phyloP scores from a whole-genome alignment of 2,888 invertebrate genomes.

The Pseudococcus viburni region DNA sequence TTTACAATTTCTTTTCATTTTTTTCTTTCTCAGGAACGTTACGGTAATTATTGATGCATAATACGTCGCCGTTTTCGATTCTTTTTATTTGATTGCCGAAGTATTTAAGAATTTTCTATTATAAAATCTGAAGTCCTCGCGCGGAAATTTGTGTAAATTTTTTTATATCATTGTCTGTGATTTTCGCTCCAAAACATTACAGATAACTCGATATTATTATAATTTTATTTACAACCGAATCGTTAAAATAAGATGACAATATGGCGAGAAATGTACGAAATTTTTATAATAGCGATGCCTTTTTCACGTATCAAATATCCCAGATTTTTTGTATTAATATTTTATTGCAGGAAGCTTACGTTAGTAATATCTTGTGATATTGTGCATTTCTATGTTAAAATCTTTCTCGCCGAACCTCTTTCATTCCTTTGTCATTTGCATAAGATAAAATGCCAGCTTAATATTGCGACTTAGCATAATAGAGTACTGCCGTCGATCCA shows the following conservation, averaged over 20 bases:
- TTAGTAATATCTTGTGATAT: background rate
- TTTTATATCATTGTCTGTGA: conserved; percentile 40
- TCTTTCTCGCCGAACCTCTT: background rate
- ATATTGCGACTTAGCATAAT: background rate
- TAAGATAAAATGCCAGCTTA: background rate
- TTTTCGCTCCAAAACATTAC: conserved; percentile 12
- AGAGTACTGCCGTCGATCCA: background rate
- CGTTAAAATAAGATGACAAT: background rate
- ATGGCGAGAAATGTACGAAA: background rate
- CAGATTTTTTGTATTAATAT: background rate
- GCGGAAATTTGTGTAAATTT: background rate
- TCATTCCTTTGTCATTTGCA: background rate
- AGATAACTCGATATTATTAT: conserved; percentile 21
- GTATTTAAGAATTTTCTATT: background rate
- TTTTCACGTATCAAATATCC: background rate
- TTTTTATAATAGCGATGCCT: background rate
- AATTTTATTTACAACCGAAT: background rate
- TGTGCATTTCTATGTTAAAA: conserved; percentile 6
- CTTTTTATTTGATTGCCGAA: background rate
- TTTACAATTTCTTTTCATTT: conserved; percentile 49
- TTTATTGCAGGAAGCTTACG: background rate
- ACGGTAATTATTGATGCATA: conserved; percentile 68
- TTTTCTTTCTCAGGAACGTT: conserved; percentile 68
- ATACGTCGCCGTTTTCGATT: background rate
- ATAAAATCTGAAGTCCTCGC: conserved; percentile 11